Evolutionary conservation across 2,797 vertebrate genomes (phyloP), one percentile per base, ranked within the genome.

Genomic region (Ctenopoma kingsleyae): DNA sequence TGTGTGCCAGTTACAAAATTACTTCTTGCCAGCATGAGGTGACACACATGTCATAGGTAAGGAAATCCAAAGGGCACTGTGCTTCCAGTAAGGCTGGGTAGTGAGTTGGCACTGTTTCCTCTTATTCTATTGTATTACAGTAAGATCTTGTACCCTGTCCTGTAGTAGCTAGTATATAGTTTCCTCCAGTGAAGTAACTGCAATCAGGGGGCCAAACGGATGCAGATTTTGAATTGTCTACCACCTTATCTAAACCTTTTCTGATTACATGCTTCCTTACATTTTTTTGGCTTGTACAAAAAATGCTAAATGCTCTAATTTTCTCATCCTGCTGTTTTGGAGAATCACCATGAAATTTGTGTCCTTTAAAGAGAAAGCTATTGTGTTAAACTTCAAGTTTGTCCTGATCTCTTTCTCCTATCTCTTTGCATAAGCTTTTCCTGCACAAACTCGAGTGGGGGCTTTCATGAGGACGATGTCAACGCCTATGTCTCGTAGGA

Each of bases 71-170:
- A 82, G 47, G 70, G 55, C 61, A 57, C 41, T 6, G 3, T 44
- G 47, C 32, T 92, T 90, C 88, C 90, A 90, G 91, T 87, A 91
- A 91, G 65, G 46, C 53, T 40, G n/a, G 51, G 47, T 17, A 47
- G 72, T 64, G 40, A 49, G 72, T 51, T 74, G 65, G 55, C 68
- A 75, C 7, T 1, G n/a, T 69, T 84, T 81, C 83, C 74, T 81
- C 52, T 36, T 53, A 32, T 81, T 82, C 53, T 64, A 12, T 46
- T 47, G 3, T 17, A n/a, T 80, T 74, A 63, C 69, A 36, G 72
- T 76, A 52, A 66, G 20, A 27, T 48, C 38, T 55, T 47, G 17
- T 68, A 9, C 17, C 61, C 17, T 67, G 30, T 44, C 8, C 6
- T 61, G 52, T 20, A 35, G 20, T 55, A 59, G 6, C 36, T 53